Evolutionary conservation across 2,888 invertebrate species (phyloP).

Genomic region (Epirrhoe alternata): DNA sequence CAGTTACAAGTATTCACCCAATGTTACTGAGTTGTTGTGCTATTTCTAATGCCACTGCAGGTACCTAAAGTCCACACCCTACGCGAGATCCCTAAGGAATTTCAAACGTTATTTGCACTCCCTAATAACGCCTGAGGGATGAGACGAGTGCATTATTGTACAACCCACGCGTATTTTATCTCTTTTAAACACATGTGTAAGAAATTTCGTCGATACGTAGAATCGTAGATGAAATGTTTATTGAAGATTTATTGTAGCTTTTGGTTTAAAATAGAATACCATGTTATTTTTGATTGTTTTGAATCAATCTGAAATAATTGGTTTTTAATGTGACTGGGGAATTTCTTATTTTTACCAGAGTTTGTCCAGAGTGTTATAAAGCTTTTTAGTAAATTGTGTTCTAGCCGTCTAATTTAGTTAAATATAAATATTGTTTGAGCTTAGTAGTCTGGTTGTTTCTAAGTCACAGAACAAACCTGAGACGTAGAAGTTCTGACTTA

Average conservation of each 20-base stretch:
- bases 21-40: constrained; percentile 6
- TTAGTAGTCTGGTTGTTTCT: too few relatives aligned
- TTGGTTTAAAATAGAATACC: not conserved
- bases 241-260: not conserved
- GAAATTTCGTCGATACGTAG: constrained; percentile 7
- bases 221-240: constrained; percentile 21
- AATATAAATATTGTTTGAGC: too few relatives aligned
- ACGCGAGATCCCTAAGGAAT: constrained; percentile 73
- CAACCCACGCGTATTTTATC: constrained; percentile 40
- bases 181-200: constrained; percentile 27
- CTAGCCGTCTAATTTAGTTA: too few relatives aligned
- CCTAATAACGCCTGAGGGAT: constrained; percentile 73
- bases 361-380: too few relatives aligned
- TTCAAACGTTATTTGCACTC: constrained; percentile 75
- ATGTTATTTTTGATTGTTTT: too few relatives aligned
- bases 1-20: too few relatives aligned
- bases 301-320: too few relatives aligned
- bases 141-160: constrained; percentile 58
- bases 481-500: too few relatives aligned
- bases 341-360: too few relatives aligned
- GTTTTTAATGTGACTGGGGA: too few relatives aligned
- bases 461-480: too few relatives aligned
- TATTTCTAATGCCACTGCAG: constrained; percentile 10
- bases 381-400: too few relatives aligned
- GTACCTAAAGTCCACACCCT: constrained; percentile 41